Evolutionary conservation across 2,888 invertebrate genomes (phyloP), one percentile per base, ranked within the genome.

Genomic region (Mythimna albipuncta): DNA sequence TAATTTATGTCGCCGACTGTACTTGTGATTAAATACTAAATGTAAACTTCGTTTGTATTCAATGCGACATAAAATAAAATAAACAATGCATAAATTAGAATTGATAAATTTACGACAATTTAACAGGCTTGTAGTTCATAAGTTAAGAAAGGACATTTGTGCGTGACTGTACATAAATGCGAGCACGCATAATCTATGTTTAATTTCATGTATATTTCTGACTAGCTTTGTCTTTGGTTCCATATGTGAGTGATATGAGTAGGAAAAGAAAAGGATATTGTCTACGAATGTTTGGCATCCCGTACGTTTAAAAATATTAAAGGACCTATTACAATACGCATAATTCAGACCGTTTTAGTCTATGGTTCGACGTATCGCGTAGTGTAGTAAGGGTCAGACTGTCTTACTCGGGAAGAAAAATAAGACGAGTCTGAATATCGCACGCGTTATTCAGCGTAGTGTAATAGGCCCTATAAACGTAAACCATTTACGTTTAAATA

Each of bases 121-220:
- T 26, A 54, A 55, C 26, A 52, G 50, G 21, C 21, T 59, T n/a
- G 11, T 10, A 35, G 62, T 55, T 72, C 19, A 3, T 57, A 55
- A 69, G 35, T 35, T 47, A 61, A 72, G 38, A 38, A 44, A 65
- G 35, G 6, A 5, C n/a, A 16, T 62, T 72, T 32, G 66, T 73
- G 44, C 66, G 77, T 79, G 76, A 66, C 74, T 66, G 66, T 47
- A 57, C 79, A 77, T 72, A 75, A n/a, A 3, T 55, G 50, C 41
- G 19, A 32, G 7, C 10, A 19, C n/a, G 50, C 26, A 26, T 44
- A 59, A 38, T 52, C n/a, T 35, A 3, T 11, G 26, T 13, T 59
- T 3, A 38, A 59, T 75, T 58, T 35, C 2, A 50, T 76, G 52
- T 3, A 64, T 55, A 64, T 55, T 64, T 72, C n/a, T 55, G 55